A percentile compares a stretch with the other conserved stretches of the same genome.
These are phyloP conservation scores for Enteromius argenteus DNA, from an alignment of 2,797 vertebrate genomes.

Conservation along the genomic window DNA sequence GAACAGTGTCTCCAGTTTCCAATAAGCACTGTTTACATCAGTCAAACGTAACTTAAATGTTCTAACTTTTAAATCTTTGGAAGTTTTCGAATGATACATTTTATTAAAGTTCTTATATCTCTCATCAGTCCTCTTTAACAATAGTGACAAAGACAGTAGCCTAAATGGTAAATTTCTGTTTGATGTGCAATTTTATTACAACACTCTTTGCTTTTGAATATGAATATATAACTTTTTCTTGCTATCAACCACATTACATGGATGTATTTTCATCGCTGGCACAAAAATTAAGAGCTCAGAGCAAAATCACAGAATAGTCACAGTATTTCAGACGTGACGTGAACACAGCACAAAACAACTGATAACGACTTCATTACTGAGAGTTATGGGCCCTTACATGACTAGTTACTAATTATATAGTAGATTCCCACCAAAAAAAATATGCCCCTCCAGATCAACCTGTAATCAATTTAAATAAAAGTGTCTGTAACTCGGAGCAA, in stretches of 20 bases:
- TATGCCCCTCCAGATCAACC: background rate
- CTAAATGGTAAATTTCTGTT: background rate
- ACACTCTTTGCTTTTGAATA: background rate
- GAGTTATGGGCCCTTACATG: background rate
- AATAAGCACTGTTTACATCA: background rate
- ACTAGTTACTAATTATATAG: background rate
- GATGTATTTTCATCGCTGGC: background rate
- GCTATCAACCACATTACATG: background rate
- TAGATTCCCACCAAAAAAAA: background rate
- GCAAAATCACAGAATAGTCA: background rate
- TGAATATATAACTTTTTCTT: background rate
- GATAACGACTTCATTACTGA: background rate
- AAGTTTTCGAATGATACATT: background rate
- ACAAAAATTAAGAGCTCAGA: background rate
- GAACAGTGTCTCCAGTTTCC: background rate
- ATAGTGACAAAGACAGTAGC: background rate
- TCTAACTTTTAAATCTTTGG: background rate
- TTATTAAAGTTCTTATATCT: background rate
- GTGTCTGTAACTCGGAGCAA: conserved; percentile 8
- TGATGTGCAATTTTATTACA: background rate
- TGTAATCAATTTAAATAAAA: conserved; percentile 20
- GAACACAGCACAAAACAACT: background rate
- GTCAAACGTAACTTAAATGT: background rate
- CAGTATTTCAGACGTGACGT: background rate
- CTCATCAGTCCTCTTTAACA: background rate